Conservation (phyloP, 2,888 invertebrate genomes). For the Patella pellucida region DNA sequence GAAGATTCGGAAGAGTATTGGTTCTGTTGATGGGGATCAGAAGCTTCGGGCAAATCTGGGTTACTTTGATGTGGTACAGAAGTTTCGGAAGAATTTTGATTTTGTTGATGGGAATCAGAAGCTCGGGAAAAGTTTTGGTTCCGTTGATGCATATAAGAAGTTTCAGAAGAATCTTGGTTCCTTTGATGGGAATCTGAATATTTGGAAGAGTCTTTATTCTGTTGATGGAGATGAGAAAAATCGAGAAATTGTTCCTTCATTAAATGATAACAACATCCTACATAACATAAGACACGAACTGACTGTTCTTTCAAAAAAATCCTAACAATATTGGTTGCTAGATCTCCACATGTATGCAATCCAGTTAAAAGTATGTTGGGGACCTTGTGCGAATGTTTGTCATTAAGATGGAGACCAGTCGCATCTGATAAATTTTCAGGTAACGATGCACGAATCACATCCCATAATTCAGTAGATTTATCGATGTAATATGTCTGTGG, state of each 20-base stretch:
- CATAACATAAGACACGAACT: constrained; percentile 80
- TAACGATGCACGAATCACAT: constrained; percentile 6
- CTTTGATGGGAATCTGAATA: neutral
- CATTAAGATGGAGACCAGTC: neutral
- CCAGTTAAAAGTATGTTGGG: constrained; percentile 74
- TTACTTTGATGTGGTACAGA: no score
- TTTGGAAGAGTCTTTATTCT: neutral
- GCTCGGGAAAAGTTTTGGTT: no score
- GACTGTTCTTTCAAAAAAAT: constrained; percentile 76
- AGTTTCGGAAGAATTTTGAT: neutral
- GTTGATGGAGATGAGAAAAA: neutral
- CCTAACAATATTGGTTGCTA: constrained; percentile 81
- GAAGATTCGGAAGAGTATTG: no score
- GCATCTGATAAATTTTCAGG: no score
- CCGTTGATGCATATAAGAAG: no score
- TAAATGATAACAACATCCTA: constrained; percentile 92
- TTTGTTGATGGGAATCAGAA: neutral
- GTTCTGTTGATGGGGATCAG: no score
- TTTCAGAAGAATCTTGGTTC: no score
- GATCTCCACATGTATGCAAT: constrained; percentile 90
- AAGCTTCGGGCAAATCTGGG: no score
- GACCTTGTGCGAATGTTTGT: neutral
- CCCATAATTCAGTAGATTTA: constrained; percentile 22
- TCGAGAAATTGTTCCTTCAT: constrained; percentile 71
- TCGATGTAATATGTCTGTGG: constrained; percentile 28